Conservation (phyloP, 2,113 vertebrate genomes). For the Sinosuthora webbiana region DNA sequence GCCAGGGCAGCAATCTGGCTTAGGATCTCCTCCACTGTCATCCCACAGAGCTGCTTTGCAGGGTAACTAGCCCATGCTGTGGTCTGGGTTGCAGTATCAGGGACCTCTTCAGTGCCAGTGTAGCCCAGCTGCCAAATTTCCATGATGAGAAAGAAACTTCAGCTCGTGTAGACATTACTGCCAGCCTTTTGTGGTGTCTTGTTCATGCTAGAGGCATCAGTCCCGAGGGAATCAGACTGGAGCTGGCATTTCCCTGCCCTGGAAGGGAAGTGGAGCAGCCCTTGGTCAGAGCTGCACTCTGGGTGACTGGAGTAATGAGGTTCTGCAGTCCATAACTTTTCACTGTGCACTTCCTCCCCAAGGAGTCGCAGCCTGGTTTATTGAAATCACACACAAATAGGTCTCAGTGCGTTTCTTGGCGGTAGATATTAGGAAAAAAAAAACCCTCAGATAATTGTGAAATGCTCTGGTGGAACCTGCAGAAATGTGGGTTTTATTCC, state of each 20-base stretch:
- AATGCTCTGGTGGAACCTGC: background rate
- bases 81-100: background rate
- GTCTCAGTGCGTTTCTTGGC: background rate
- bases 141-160: background rate
- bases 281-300: background rate
- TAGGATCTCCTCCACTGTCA: fast-evolving
- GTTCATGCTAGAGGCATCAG: background rate
- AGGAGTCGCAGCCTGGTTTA: background rate
- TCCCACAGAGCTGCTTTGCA: background rate
- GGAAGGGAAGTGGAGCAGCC: background rate
- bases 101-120: background rate
- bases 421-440: background rate
- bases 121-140: background rate
- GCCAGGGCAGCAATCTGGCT: background rate
- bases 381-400: background rate
- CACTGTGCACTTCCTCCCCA: background rate
- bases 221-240: background rate
- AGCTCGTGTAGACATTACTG: background rate
- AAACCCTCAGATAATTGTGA: background rate
- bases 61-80: fast-evolving
- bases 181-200: background rate
- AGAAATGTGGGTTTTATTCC: background rate
- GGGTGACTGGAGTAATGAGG: background rate
- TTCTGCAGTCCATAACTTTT: background rate
- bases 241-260: background rate